Evolutionary conservation across 92 coral and sea anemone genomes (phyloP).

Genomic region (Pocillopora meandrina): DNA sequence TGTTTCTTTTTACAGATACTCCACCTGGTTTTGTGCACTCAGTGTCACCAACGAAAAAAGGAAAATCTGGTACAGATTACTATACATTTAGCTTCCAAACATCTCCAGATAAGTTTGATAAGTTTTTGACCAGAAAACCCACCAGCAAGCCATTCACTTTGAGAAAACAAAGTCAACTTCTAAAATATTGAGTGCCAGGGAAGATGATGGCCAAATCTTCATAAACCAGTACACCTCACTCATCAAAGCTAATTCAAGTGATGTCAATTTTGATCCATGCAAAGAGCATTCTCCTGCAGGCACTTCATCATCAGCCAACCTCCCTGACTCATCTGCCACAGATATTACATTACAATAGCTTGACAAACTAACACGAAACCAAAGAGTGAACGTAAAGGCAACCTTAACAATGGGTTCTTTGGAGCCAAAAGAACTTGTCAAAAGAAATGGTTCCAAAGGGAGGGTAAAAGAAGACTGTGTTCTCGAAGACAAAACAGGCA

Average conservation of each 20-base stretch:
- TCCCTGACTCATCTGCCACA: slow-evolving; percentile 34
- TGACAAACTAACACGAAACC: slow-evolving; percentile 30
- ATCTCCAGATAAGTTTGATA: slow-evolving; percentile 38
- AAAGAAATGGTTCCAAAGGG: slow-evolving; percentile 47
- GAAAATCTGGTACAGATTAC: slow-evolving; percentile 45
- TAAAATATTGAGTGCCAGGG: slow-evolving; percentile 49
- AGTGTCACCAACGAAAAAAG: too few species aligned
- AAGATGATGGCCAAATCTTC: slow-evolving; percentile 45
- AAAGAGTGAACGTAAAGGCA: slow-evolving; percentile 50
- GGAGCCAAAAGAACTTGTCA: slow-evolving; percentile 46
- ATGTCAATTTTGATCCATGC: slow-evolving; percentile 42
- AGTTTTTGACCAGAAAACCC: slow-evolving; percentile 50
- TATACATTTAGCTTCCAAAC: slow-evolving; percentile 46
- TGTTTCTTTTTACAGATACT: slow-evolving; percentile 16
- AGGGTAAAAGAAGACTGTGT: slow-evolving; percentile 57
- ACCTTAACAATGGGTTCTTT: slow-evolving; percentile 38
- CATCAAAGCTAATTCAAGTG: slow-evolving; percentile 37
- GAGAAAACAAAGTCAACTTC: slow-evolving; percentile 49
- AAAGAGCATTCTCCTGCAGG: slow-evolving; percentile 21
- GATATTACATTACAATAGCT: slow-evolving; percentile 50
- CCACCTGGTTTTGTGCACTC: slow-evolving; percentile 9
- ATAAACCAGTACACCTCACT: slow-evolving; percentile 39
- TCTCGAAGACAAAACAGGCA: slow-evolving; percentile 58
- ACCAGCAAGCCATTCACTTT: slow-evolving; percentile 50
- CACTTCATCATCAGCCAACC: slow-evolving; percentile 10